Conservation (phyloP, 2,888 invertebrate genomes). For the Epirrhoe tristata region DNA sequence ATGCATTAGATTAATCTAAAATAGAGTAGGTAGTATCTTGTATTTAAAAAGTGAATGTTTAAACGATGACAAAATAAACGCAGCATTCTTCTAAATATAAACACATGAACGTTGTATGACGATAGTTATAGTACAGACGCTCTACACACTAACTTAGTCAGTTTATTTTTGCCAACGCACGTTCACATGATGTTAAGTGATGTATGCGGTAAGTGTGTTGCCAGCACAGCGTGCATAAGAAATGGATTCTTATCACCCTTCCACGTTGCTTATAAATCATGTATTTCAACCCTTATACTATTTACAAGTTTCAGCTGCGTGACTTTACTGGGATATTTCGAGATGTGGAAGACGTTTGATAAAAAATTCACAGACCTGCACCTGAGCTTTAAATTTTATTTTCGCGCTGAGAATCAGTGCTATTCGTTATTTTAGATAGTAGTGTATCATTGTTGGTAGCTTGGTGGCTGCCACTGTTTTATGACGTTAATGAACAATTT, state of each 20-base stretch:
- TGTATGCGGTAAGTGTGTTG: constrained; percentile 48
- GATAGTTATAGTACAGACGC: constrained; percentile 16
- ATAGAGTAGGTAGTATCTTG: not conserved
- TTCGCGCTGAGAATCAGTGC: constrained; percentile 11
- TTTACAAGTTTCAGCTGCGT: constrained; percentile 42
- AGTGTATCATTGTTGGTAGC: not conserved
- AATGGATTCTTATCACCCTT: constrained; percentile 45
- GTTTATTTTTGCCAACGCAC: constrained; percentile 54
- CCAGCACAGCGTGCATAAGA: constrained; percentile 41
- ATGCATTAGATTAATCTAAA: not conserved
- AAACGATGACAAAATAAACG: not conserved
- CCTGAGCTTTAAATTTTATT: constrained; percentile 13
- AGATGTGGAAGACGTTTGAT: constrained; percentile 13
- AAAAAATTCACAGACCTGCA: constrained; percentile 25
- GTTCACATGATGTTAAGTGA: constrained; percentile 53
- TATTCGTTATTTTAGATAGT: not conserved
- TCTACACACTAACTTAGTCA: constrained; percentile 25
- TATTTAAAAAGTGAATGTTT: not conserved
- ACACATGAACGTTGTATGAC: not conserved
- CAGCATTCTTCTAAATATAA: not conserved
- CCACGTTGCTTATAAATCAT: constrained; percentile 45
- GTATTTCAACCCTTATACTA: constrained; percentile 42
- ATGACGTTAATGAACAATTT: not conserved
- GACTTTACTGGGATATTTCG: constrained; percentile 35
- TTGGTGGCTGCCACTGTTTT: not conserved